These are phyloP conservation scores for Poecilia latipinna DNA, from an alignment of 2,113 vertebrate species.

Conservation along the genomic window DNA sequence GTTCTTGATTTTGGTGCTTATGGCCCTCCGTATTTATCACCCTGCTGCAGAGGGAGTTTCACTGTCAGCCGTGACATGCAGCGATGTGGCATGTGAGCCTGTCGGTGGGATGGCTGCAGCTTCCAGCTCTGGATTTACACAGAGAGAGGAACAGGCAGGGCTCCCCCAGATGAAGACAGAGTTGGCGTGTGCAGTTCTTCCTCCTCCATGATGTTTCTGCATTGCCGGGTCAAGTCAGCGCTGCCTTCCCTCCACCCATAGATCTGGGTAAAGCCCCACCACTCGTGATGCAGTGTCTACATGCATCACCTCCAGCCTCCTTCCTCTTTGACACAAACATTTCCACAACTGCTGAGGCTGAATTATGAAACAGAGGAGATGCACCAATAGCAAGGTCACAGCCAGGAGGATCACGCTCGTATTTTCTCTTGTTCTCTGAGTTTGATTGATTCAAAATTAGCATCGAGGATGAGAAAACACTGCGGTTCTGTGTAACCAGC, in stretches of 20 bases:
- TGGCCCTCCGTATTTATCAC: not conserved
- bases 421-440: constrained; percentile 24
- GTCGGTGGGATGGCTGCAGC: constrained; percentile 25
- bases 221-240: constrained; percentile 56
- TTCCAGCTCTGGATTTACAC: constrained; percentile 24
- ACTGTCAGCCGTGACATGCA: constrained; percentile 63
- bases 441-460: constrained; percentile 2
- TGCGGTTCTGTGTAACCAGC: constrained; percentile 6
- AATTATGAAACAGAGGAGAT: constrained; percentile 15
- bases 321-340: constrained; percentile 24
- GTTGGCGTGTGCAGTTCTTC: constrained; percentile 37
- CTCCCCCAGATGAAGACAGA: constrained; percentile 38
- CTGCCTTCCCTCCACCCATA: constrained; percentile 41
- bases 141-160: constrained; percentile 34
- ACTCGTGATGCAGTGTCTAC: constrained; percentile 52
- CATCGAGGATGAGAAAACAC: not conserved
- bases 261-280: constrained; percentile 34
- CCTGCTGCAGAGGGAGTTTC: constrained; percentile 36
- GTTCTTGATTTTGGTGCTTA: not conserved
- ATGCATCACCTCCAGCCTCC: constrained; percentile 40
- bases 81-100: constrained; percentile 46
- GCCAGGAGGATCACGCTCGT: not conserved
- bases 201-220: constrained; percentile 49
- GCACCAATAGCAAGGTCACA: constrained; percentile 28
- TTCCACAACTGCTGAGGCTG: constrained; percentile 5